Evolutionary conservation across 2,113 vertebrate species (phyloP), one percentile per base, ranked within the genome.

Genomic region (Aythya baeri): DNA sequence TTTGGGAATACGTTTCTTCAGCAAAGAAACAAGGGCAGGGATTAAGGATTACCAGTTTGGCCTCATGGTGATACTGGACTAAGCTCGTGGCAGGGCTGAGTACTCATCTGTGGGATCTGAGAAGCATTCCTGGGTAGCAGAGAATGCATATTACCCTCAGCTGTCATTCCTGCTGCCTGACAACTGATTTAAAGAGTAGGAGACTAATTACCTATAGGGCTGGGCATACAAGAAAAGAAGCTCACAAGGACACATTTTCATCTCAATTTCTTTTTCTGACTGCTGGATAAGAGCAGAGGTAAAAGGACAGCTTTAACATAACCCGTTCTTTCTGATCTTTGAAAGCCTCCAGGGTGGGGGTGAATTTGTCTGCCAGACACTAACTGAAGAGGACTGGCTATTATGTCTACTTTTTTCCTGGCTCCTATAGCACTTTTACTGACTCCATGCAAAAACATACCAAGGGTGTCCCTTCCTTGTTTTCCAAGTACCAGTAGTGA

Each of bases 131-230:
- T 58, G 54, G 11, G 15, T 78, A 44, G 66, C 78, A 86, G 20
- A 87, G 74, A 54, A 89, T 74, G 72, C 68, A 8, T 88, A 59
- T 86, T 79, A 83, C 52, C 52, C 49, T 86, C 49, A 83, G 32
- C 32, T 89, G 77, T 96, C 73, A 66, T 2, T 2, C 27, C 49
- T 86, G 44, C 34, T 91, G 68, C 72, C 43, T 86, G 59, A 73
- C 73, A 65, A 76, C 80, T 88, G 83, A 49, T 73, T 57, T 0
- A 3, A 83, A 36, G 17, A 76, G 41, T 41, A 41, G 54, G 49
- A 86, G 52, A 91, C 66, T 88, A 86, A 86, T 86, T 93, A 81
- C 63, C 36, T 89, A 49, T 66, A 91, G 63, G 55, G 83, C 58
- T 20, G 11, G 62, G 63, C 78, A 86, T 80, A 76, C 10, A 68